phyloP scores from a whole-genome alignment of 2,888 invertebrate species.

The Monochamus alternatus region DNA sequence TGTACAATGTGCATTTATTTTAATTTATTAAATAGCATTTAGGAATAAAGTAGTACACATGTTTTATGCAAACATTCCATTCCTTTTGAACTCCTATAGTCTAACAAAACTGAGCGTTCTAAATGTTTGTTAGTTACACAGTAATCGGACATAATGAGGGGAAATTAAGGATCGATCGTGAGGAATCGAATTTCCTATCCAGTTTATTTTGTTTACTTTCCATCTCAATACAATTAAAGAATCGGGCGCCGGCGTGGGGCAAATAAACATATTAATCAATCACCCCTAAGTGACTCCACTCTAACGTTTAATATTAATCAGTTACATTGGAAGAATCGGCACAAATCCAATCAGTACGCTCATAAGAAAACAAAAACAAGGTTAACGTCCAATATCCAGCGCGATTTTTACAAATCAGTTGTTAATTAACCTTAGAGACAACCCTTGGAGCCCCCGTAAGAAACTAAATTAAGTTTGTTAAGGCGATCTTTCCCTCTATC shows the following conservation, averaged over 20 bases:
- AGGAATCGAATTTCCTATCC: background rate
- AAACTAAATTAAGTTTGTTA: slow-evolving; percentile 61
- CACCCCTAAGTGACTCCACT: slow-evolving; percentile 33
- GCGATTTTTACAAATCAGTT: slow-evolving; percentile 63
- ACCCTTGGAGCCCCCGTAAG: slow-evolving; percentile 52
- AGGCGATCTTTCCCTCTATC: slow-evolving; percentile 53
- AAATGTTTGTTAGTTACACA: too few species aligned
- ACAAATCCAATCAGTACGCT: slow-evolving; percentile 47
- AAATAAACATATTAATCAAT: slow-evolving; percentile 41
- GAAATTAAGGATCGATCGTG: background rate
- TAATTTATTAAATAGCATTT: too few species aligned
- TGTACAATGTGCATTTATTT: too few species aligned
- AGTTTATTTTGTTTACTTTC: background rate
- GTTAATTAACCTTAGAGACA: slow-evolving; percentile 61
- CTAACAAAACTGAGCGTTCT: too few species aligned
- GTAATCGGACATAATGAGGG: too few species aligned
- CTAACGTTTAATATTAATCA: slow-evolving; percentile 55
- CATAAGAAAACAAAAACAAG: slow-evolving; percentile 57
- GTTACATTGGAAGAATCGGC: slow-evolving; percentile 53
- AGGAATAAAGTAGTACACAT: too few species aligned
- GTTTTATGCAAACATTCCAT: too few species aligned
- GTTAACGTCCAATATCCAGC: slow-evolving; percentile 55
- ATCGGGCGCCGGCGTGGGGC: slow-evolving; percentile 6
- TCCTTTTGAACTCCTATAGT: too few species aligned
- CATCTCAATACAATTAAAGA: slow-evolving; percentile 26